phyloP scores from a whole-genome alignment of 2,113 vertebrate species.

The Pithys albifrons region DNA sequence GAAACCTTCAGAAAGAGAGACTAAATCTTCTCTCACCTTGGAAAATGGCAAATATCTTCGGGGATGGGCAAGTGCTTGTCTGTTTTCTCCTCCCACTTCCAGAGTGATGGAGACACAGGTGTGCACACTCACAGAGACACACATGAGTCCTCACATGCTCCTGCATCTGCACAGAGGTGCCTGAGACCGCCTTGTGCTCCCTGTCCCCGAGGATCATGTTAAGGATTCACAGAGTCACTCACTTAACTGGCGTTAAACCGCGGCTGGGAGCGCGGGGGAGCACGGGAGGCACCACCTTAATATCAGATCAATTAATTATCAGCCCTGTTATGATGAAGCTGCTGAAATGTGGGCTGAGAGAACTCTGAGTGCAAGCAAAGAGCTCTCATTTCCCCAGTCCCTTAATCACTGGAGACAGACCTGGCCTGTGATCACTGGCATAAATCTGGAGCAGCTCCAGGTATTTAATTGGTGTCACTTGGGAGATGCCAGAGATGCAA shows the following conservation, averaged over 20 bases:
- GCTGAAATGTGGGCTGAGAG: conserved; percentile 54
- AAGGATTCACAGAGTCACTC: background rate
- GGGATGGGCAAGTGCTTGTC: background rate
- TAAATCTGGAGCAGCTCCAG: background rate
- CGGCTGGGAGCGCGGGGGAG: background rate
- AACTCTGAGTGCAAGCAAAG: background rate
- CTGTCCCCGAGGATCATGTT: fast-evolving
- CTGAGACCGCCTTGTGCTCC: background rate
- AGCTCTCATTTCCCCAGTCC: background rate
- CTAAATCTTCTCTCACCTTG: background rate
- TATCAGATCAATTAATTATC: conserved; percentile 50
- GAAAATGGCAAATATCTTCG: background rate
- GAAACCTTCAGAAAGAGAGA: conserved; percentile 36
- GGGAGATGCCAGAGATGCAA: background rate
- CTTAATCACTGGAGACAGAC: background rate
- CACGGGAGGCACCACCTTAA: background rate
- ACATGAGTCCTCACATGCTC: fast-evolving
- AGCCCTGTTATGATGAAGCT: background rate
- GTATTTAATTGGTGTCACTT: background rate
- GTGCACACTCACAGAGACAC: fast-evolving
- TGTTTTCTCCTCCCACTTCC: fast-evolving
- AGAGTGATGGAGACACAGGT: fast-evolving
- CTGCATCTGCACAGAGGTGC: fast-evolving
- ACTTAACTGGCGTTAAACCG: background rate
- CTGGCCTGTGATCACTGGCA: background rate